Conservation (phyloP, 2,113 vertebrate genomes). For the Sinocyclocheilus maitianheensis region DNA sequence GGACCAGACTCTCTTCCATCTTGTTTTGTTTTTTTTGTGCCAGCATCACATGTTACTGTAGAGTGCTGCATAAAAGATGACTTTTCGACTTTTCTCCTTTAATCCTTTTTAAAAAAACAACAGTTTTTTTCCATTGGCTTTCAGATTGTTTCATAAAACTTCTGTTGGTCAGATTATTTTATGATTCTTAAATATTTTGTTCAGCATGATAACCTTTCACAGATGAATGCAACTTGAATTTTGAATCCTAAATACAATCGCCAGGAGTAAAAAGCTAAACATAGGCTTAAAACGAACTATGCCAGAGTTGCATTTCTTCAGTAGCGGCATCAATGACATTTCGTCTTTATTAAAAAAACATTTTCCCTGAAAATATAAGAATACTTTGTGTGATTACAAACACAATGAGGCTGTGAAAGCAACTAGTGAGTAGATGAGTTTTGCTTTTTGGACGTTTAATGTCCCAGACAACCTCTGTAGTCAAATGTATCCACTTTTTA, state of each 20-base stretch:
- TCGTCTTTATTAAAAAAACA: no score
- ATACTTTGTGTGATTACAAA: not conserved
- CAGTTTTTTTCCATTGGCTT: not conserved
- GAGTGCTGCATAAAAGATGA: not conserved
- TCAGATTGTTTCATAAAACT: not conserved
- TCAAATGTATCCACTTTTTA: no score
- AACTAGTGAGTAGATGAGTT: not conserved
- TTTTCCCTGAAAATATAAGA: not conserved
- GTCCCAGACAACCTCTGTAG: no score
- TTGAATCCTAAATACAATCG: not conserved
- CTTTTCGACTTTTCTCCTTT: no score
- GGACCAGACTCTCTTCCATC: not conserved
- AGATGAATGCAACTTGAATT: not conserved
- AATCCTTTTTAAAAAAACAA: no score
- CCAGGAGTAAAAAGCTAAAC: not conserved
- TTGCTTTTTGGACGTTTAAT: no score
- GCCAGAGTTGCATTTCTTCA: not conserved
- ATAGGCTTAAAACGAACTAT: not conserved
- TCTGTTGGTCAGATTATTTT: not conserved
- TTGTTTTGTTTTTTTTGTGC: not conserved
- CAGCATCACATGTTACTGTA: not conserved
- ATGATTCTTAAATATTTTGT: not conserved
- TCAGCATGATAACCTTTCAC: not conserved
- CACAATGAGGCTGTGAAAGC: not conserved
- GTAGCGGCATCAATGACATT: not conserved